Evolutionary conservation across 2,797 vertebrate species (phyloP).

Genomic region (Morelia viridis): DNA sequence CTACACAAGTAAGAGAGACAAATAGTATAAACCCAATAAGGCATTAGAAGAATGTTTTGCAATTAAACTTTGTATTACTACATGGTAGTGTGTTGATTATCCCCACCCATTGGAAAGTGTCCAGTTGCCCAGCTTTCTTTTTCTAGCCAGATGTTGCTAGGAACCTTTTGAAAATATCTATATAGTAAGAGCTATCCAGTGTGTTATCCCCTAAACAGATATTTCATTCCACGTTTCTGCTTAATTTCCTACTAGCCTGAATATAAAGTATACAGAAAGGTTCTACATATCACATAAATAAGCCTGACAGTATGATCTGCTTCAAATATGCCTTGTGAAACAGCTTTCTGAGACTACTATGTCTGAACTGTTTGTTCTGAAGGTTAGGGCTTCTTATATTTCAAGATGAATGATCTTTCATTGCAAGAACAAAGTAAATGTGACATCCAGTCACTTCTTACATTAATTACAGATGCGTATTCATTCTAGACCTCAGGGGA

Average conservation of each 20-base stretch:
- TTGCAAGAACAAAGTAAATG: background rate
- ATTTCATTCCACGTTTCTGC: background rate
- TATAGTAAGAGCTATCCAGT: background rate
- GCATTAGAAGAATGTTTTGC: background rate
- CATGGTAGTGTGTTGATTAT: no score
- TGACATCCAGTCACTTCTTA: conserved; percentile 33
- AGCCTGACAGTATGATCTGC: background rate
- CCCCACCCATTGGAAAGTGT: no score
- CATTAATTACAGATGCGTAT: conserved; percentile 24
- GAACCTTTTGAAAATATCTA: background rate
- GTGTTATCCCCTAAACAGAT: background rate
- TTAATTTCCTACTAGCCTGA: background rate
- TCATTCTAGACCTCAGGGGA: conserved; percentile 2
- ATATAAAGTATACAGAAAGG: conserved; percentile 13
- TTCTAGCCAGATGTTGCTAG: background rate
- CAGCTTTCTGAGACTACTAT: background rate
- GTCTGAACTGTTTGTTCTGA: background rate
- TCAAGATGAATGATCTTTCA: conserved; percentile 44
- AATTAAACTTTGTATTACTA: background rate
- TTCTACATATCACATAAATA: conserved; percentile 4
- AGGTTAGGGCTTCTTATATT: conserved; percentile 3
- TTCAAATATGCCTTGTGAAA: fast-evolving
- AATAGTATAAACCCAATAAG: background rate
- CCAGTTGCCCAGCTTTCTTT: background rate
- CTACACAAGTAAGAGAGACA: background rate